Conservation (phyloP, 2,113 vertebrate species). For the Mustela nigripes region DNA sequence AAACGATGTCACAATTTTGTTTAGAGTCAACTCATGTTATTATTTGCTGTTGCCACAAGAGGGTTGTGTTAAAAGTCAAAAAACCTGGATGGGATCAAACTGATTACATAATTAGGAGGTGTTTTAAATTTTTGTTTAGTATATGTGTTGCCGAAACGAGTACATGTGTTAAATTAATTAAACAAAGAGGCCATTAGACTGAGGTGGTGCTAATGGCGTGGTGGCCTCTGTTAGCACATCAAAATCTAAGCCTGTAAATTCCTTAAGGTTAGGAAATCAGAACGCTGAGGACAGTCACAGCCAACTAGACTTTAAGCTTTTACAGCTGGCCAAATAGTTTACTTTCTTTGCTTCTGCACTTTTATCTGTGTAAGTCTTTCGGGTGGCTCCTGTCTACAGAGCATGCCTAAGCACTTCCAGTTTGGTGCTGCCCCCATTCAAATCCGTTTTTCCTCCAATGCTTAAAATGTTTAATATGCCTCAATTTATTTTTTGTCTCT, state of each 20-base stretch:
- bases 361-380: background rate
- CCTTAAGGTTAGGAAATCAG: background rate
- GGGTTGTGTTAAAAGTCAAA: background rate
- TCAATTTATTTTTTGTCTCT: background rate
- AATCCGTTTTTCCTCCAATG: background rate
- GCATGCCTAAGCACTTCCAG: background rate
- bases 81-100: background rate
- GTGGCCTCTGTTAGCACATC: background rate
- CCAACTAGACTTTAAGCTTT: background rate
- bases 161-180: conserved; percentile 28
- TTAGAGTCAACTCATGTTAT: background rate
- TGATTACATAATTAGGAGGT: background rate
- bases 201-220: background rate
- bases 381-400: background rate
- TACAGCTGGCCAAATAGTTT: background rate
- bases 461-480: background rate
- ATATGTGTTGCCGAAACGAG: background rate
- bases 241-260: background rate
- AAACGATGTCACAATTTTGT: background rate
- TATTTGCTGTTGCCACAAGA: background rate
- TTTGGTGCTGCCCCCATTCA: background rate
- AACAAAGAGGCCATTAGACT: background rate
- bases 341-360: background rate
- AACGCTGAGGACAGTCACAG: background rate
- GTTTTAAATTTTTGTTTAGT: background rate